Evolutionary conservation across 2,888 invertebrate genomes (phyloP).

Genomic region (Sphinx pinastri): DNA sequence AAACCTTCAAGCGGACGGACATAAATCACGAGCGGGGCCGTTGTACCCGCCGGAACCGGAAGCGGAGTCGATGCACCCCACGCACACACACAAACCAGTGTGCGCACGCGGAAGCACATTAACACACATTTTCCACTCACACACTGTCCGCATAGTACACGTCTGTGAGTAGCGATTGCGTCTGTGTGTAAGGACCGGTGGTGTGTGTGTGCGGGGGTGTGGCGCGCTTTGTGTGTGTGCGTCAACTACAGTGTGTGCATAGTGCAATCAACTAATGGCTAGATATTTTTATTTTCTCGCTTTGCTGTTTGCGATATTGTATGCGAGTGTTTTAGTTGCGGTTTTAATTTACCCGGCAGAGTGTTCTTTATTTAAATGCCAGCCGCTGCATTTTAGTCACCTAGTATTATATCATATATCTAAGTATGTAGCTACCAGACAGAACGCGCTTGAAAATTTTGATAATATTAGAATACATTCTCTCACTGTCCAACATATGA

Average conservation of each 20-base stretch:
- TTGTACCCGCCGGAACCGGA: slow-evolving; percentile 78
- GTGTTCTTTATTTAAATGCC: neutral
- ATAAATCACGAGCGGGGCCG: slow-evolving; percentile 78
- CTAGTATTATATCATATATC: neutral
- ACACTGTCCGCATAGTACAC: slow-evolving; percentile 52
- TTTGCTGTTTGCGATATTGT: slow-evolving; percentile 36
- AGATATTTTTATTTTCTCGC: slow-evolving; percentile 22
- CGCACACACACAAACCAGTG: slow-evolving; percentile 52
- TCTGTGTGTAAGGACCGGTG: slow-evolving; percentile 64
- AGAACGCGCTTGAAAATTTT: neutral
- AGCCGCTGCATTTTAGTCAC: neutral
- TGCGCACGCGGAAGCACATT: slow-evolving; percentile 79
- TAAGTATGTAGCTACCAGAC: neutral
- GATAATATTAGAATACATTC: neutral
- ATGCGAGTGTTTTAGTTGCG: slow-evolving; percentile 8
- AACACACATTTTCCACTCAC: slow-evolving; percentile 75
- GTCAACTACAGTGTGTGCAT: slow-evolving; percentile 34
- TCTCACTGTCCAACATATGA: neutral
- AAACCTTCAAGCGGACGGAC: slow-evolving; percentile 67
- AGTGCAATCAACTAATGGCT: slow-evolving; percentile 26
- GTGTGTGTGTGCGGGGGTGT: slow-evolving; percentile 72
- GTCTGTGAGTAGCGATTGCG: slow-evolving; percentile 45
- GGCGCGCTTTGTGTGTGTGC: slow-evolving; percentile 55
- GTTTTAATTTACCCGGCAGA: slow-evolving; percentile 11
- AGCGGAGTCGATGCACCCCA: slow-evolving; percentile 81